Conservation (phyloP, 2,888 invertebrate genomes). For the Andrena bucephala region DNA sequence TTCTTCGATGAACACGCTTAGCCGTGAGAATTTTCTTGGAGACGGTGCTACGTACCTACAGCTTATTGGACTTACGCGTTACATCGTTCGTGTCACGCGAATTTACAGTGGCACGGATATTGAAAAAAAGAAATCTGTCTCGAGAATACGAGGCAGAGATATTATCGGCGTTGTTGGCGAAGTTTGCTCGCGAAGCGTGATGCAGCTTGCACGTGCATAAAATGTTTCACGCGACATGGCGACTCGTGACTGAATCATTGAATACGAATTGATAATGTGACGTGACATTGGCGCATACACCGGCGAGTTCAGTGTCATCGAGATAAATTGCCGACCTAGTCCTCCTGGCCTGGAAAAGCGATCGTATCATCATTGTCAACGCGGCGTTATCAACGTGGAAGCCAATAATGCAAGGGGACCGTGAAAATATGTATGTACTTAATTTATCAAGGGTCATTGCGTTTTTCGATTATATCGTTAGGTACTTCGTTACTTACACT, state of each 20-base stretch:
- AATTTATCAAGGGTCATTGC: constrained; percentile 23
- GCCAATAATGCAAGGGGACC: constrained; percentile 46
- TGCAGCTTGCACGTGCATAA: constrained; percentile 35
- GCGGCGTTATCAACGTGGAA: constrained; percentile 36
- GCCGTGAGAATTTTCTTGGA: background rate
- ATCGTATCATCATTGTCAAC: constrained; percentile 53
- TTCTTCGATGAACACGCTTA: background rate
- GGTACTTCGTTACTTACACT: background rate
- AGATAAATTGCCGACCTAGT: constrained; percentile 79
- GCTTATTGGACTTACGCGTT: background rate
- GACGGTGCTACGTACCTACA: background rate
- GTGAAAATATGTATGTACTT: constrained; percentile 28
- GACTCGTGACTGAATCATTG: constrained; percentile 45
- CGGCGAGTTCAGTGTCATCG: constrained; percentile 73
- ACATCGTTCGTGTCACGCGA: background rate
- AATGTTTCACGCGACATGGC: constrained; percentile 36
- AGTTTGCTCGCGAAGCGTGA: constrained; percentile 20
- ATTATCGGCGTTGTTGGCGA: background rate
- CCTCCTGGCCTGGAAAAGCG: constrained; percentile 76
- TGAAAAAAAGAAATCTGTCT: background rate
- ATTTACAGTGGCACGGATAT: background rate
- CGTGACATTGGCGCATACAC: constrained; percentile 66
- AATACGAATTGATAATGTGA: constrained; percentile 57
- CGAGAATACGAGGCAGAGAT: background rate
- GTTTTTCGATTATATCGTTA: constrained; percentile 14